Conservation (phyloP, 2,113 vertebrate species). For the Marmota flaviventris region DNA sequence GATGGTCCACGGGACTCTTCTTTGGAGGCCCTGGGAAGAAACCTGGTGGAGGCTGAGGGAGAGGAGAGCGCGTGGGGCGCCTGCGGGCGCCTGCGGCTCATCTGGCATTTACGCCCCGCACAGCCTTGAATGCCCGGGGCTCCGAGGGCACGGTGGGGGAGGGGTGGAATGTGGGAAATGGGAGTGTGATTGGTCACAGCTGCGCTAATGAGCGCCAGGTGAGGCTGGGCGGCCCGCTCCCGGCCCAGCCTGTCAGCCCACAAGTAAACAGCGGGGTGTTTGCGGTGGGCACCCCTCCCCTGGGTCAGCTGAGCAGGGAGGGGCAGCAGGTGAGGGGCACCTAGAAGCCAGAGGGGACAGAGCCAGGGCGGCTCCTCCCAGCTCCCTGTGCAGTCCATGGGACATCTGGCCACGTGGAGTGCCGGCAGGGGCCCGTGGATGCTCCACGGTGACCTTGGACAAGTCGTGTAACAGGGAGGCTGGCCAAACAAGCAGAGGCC, state of each 20-base stretch:
- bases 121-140: conserved; percentile 12
- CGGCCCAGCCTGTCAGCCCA: conserved; percentile 43
- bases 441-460: background rate
- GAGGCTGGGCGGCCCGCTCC: background rate
- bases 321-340: background rate
- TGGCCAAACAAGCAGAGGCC: background rate
- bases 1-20: background rate
- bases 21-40: background rate
- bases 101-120: conserved; percentile 56
- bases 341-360: background rate
- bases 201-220: conserved; percentile 42
- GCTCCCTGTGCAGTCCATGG: accelerated
- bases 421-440: no score
- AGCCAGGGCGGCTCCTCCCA: accelerated
- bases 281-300: background rate
- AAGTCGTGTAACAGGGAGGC: background rate
- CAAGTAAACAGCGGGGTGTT: conserved; percentile 52
- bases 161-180: conserved; percentile 61
- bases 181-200: conserved; percentile 74
- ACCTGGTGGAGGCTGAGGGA: background rate
- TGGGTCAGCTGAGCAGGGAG: background rate
- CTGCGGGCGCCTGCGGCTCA: background rate
- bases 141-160: conserved; percentile 57
- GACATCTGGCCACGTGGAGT: accelerated
- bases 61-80: accelerated